Evolutionary conservation across 2,888 invertebrate species (phyloP), one percentile per base, ranked within the genome.

Genomic region (Notocelia uddmanniana): DNA sequence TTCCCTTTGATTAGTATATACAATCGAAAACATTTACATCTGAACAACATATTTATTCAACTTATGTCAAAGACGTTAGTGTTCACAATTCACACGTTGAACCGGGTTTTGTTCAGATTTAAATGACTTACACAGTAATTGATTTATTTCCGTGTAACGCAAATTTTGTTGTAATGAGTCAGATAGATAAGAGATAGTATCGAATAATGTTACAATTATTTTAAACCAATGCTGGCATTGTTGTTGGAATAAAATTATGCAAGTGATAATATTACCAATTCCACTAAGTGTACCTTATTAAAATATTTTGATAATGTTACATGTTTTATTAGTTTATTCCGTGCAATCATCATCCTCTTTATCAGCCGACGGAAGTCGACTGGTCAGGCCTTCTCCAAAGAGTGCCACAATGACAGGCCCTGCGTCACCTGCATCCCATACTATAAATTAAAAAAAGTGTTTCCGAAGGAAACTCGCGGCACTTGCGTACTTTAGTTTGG

Each of bases 151-250:
- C 15, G 21, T 37, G 11, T 34, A 34, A 50, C n/a, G 31, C 34
- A 18, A 62, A 60, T 55, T 13, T 45, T 45, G 11, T 55, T 26
- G n/a, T 66, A 57, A 54, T n/a, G 55, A 55, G 66, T 66, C 18
- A 23, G 55, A 66, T 55, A 41, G 34, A 15, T 21, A 63, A 34
- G 52, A 23, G 54, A 37, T 64, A 37, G 52, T 63, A 63, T 64
- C 34, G 11, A 68, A 66, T 71, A 71, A 71, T 71, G 64, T 64
- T 31, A 58, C 11, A 52, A 54, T 19, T 63, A 41, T 52, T 70
- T 58, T 52, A 31, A 69, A 63, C 37, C 67, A 70, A 70, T 67
- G 73, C 66, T 70, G 64, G 67, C 64, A 62, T 67, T 68, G 54
- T 26, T 59, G 48, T 48, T 60, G 13, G 48, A 52, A 31, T 64